Conservation (phyloP, 2,888 invertebrate genomes). For the Nebria brevicollis region DNA sequence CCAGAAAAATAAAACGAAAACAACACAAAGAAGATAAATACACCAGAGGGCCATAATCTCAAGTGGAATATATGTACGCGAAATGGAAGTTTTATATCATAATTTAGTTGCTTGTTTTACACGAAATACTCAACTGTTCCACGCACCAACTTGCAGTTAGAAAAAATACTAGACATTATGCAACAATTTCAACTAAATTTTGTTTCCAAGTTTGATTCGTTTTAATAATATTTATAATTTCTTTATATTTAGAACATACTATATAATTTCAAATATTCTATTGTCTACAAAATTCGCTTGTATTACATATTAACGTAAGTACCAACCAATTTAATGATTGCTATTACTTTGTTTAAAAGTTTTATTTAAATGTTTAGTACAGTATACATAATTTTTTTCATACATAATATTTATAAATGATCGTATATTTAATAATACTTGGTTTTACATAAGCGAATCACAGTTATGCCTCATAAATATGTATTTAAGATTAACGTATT, state of each 20-base stretch:
- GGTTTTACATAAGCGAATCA: not conserved
- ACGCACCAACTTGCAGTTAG: not conserved
- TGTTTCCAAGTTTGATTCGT: not conserved
- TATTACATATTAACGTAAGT: too few species aligned
- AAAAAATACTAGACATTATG: not conserved
- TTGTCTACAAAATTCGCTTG: too few species aligned
- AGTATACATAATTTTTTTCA: not conserved
- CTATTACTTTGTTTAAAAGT: too few species aligned
- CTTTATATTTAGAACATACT: too few species aligned
- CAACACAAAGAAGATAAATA: slow-evolving; percentile 24
- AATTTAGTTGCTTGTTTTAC: slow-evolving; percentile 37
- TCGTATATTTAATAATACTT: not conserved
- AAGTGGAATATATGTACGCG: slow-evolving; percentile 43
- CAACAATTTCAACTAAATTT: not conserved
- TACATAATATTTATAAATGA: not conserved
- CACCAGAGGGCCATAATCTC: slow-evolving; percentile 36
- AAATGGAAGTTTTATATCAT: slow-evolving; percentile 45
- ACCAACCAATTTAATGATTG: too few species aligned
- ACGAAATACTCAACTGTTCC: not conserved
- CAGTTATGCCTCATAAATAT: not conserved
- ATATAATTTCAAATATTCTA: too few species aligned
- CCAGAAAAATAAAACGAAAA: not conserved
- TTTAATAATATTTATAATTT: not conserved
- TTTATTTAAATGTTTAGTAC: not conserved
- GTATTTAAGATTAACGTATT: not conserved